phyloP scores from a whole-genome alignment of 2,113 vertebrate species.

The Alaudala cheleensis region DNA sequence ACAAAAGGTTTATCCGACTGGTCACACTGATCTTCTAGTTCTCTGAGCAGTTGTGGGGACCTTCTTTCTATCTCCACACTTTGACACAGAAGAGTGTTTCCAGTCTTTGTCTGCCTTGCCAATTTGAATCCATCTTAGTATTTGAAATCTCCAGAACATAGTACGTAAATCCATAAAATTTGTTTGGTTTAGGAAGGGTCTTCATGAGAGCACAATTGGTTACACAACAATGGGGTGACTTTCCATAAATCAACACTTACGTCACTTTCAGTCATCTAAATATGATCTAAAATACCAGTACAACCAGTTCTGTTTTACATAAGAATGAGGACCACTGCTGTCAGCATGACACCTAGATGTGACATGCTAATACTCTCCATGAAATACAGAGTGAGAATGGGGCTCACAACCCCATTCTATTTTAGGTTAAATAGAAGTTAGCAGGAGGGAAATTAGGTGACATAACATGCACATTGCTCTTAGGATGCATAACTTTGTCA shows the following conservation, averaged over 20 bases:
- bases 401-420: background rate
- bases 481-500: accelerated
- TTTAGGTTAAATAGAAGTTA: background rate
- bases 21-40: background rate
- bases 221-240: background rate
- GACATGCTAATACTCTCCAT: background rate
- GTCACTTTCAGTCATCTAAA: background rate
- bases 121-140: background rate
- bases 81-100: background rate
- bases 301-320: background rate
- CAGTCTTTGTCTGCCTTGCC: background rate
- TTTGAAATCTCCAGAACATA: background rate
- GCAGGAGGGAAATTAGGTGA: background rate
- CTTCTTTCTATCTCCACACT: background rate
- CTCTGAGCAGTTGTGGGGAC: background rate
- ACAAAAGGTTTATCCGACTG: background rate
- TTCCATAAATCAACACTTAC: background rate
- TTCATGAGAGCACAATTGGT: background rate
- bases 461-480: background rate
- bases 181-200: background rate
- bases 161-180: background rate
- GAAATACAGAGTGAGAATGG: background rate
- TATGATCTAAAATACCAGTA: background rate
- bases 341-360: accelerated
- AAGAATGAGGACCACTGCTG: background rate